Base-by-base conservation (phyloP, 1,140 invertebrate species). In the Drosophila lacertosa region DNA sequence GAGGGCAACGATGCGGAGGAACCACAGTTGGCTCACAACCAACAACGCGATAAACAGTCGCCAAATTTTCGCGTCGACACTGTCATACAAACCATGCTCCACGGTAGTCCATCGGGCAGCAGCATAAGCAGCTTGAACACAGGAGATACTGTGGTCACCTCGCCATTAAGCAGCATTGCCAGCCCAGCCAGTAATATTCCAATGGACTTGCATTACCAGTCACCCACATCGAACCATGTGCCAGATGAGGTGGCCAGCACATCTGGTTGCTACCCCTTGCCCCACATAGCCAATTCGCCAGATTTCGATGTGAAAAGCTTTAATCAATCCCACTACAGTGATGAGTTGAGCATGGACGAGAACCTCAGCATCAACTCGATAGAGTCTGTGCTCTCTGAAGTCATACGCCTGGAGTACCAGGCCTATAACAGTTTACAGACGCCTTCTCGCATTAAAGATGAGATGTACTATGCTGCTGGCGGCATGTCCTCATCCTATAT, bases 341-440 rank as follows among this genome's bases (percentile, higher is more conserved):
- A 89, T 35, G 82, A 88, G 26, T 57, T 75, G 18, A 88, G 78
- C 16, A 13, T 72, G 13, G 82, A 88, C 32, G 76, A 71, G 15
- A 68, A 71, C 15, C 45, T 75, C 13, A 90, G 84, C 42, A 88
- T 90, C 40, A 93, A 95, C 91, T 95, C 95, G 1, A 96, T 97
- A 78, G 95, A 97, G 88, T 95, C 95, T 0, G 96, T 97, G 72
- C 91, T 97, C 11, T 95, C 94, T 62, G 95, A 97, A 77, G 96
- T 96, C 7, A 97, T 97, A 63, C 96, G 96, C 81, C 91, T 97
- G 37, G 96, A 97, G 91, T 97, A 95, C 91, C 94, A 95, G 65
- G 79, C 82, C 5, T 80, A 75, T 11, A 89, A 86, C 35, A 78
- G 76, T 39, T 48, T 90, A 6, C 82, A 83, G 39, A 55, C 63